These are phyloP conservation scores for Mesoclemmys tuberculata DNA, from an alignment of 2,113 vertebrate species.

Conservation along the genomic window DNA sequence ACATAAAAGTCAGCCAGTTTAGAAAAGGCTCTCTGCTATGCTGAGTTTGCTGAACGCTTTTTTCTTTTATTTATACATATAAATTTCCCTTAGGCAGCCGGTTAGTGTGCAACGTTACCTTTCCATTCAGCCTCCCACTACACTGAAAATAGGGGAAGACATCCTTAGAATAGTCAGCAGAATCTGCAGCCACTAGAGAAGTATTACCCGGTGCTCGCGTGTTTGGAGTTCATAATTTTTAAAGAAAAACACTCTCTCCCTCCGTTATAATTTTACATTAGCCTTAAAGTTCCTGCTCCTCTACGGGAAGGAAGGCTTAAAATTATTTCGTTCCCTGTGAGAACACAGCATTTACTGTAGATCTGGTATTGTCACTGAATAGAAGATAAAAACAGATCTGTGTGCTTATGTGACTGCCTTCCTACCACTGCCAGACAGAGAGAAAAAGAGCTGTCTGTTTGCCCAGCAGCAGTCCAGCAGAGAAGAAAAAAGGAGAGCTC, in stretches of 20 bases:
- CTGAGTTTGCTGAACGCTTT: neutral
- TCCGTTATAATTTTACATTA: neutral
- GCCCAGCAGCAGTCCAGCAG: constrained; percentile 9
- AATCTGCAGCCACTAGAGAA: neutral
- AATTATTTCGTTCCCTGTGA: neutral
- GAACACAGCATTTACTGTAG: neutral
- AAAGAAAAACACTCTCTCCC: neutral
- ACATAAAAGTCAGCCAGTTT: neutral
- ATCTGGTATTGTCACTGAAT: neutral
- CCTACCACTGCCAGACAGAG: neutral
- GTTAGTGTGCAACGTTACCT: neutral
- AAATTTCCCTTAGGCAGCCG: neutral
- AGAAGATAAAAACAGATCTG: constrained; percentile 28
- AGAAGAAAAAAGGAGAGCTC: constrained; percentile 8
- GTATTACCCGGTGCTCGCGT: neutral
- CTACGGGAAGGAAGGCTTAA: neutral
- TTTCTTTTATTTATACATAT: neutral
- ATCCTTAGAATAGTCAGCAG: neutral
- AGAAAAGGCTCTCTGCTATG: neutral
- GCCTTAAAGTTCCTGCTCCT: neutral
- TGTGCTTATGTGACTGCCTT: neutral
- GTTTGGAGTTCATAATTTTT: neutral
- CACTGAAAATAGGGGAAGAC: neutral
- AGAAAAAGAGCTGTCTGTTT: constrained; percentile 9
- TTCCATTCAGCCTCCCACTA: neutral